These are phyloP conservation scores for Cephalopterus ornatus DNA, from an alignment of 2,113 vertebrate species.

Conservation along the genomic window DNA sequence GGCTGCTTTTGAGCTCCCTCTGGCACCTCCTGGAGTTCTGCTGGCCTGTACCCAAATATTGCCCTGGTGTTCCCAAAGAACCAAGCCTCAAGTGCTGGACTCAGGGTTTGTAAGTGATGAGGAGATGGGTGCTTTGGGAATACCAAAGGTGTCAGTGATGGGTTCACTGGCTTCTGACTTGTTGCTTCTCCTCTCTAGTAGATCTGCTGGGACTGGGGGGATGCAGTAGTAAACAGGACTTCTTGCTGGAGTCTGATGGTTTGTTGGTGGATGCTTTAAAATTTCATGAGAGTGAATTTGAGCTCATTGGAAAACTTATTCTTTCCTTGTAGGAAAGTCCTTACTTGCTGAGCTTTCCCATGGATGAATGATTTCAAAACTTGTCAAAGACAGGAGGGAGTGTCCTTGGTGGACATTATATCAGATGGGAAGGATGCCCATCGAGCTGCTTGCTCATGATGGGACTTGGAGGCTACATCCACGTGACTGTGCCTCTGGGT, in stretches of 20 bases:
- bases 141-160: neutral
- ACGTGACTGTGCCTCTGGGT: neutral
- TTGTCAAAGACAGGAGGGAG: neutral
- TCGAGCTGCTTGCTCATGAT: neutral
- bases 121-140: neutral
- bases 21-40: neutral
- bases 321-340: neutral
- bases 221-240: neutral
- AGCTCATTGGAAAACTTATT: neutral
- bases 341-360: neutral
- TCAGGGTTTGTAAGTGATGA: neutral
- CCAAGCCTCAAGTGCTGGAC: neutral
- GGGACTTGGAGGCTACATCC: neutral
- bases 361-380: neutral
- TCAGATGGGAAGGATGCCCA: neutral
- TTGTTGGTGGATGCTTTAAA: neutral
- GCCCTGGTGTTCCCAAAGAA: neutral
- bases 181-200: neutral
- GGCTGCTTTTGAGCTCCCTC: neutral
- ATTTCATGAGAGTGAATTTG: neutral
- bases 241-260: neutral
- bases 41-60: accelerated
- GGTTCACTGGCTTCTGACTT: neutral
- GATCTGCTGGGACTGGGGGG: neutral
- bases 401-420: neutral